Evolutionary conservation across 2,113 vertebrate species (phyloP), one percentile per base, ranked within the genome.

Genomic region (Ageneiosus marmoratus): DNA sequence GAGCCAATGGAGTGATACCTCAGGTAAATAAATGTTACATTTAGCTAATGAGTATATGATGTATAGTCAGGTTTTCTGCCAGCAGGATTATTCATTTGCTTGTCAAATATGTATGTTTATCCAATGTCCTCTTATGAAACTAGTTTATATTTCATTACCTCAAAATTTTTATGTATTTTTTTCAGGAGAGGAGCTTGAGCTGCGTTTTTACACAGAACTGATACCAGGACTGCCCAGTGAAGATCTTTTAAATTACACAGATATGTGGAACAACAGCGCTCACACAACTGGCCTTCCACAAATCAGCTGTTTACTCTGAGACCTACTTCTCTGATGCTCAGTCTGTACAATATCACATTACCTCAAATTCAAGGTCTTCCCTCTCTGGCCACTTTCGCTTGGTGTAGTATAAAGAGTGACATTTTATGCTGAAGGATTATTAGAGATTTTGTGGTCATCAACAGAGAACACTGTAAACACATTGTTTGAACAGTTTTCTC

Each of bases 1-100:
- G 16, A 94, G 92, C 89, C 88, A 89, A n/a, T 92, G 91, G 91
- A 94, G 93, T 83, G 91, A 92, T 0, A 77, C 85, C 44, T 93
- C 93, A 92, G 94, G 94, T 95, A 95, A 91, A 91, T 84, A 65
- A 76, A 63, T 32, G 27, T 27, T 53, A n/a, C 55, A 32, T 83
- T 22, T 34, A 75, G 65, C 41, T 84, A 24, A 41, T 37, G 9
- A 18, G 29, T 50, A 50, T 2, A 58, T 75, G 16, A 27, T 20
- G 5, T 83, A 78, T 29, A 41, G 73, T 24, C 16, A 78, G 60
- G 27, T 29, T 55, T 63, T 77, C 51, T 27, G 8, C 46, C 15
- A 5, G 46, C 50, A 76, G 29, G 50, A 20, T 37, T 50, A 29
- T 75, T 58, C 11, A 82, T 67, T 75, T 62, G 56, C n/a, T 50